Evolutionary conservation across 1,140 invertebrate genomes (phyloP), one percentile per base, ranked within the genome.

Genomic region (Pseudomyrmex sp.): DNA sequence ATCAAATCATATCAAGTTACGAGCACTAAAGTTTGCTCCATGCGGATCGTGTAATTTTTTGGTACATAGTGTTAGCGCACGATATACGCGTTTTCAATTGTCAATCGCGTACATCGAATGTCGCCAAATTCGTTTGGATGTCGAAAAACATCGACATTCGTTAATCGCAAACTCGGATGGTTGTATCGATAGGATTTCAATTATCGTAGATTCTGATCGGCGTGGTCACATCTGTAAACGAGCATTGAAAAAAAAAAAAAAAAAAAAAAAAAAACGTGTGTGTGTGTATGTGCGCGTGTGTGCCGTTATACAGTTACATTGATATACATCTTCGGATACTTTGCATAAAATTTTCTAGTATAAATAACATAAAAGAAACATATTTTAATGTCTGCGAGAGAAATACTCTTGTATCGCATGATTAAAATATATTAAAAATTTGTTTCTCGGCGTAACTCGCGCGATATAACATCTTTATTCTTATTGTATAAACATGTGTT

Each of bases 141-240:
- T 80, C 26, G 66, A 46, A 46, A 18, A 26, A 66, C 26, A 23
- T 23, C 20, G 83, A 75, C 58, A 69, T 58, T 72, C 69, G 56
- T 63, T 35, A 90, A 89, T 93, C 92, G 93, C 93, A 91, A 93
- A 91, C 92, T 94, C 92, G 80, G 83, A 92, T 89, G 93, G 91
- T 93, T 94, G 93, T 93, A 93, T 87, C 83, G 85, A 90, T 92
- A 92, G 89, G 61, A 77, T 87, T 91, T 79, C 59, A 77, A 48
- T 50, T 35, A 35, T 77, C 7, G 56, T 56, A 48, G 82, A 83
- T 44, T n/a, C 26, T 52, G 69, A 5, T 84, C 12, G 54, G 44
- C 20, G 46, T 61, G 20, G 23, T 58, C 5, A 62, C 2, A 63
- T 61, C 44, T 35, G 7, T 35, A 35, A 26, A 59, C 35, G 20